Evolutionary conservation across 2,888 invertebrate species (phyloP), one percentile per base, ranked within the genome.

Genomic region (Acanthoscelides obtectus): DNA sequence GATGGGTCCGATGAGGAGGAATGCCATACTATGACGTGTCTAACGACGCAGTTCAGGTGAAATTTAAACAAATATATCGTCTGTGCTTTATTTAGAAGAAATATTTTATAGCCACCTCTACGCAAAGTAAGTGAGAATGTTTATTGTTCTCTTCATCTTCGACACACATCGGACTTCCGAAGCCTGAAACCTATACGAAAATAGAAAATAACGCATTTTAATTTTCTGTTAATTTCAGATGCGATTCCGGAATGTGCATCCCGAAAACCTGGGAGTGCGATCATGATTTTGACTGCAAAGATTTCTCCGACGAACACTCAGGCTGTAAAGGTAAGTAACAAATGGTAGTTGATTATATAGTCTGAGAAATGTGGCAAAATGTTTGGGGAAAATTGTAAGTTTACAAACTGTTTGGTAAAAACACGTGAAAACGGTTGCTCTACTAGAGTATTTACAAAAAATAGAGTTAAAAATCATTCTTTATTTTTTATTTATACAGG

Each of bases 231-330:
- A 6, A 45, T 70, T 93, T 88, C 81, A 89, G 89, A 74, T 95
- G 95, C 81, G 84, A 84, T 22, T 88, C 89, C 75, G 92, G 91
- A 0, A 86, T 88, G 21, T 96, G 96, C 80, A 89, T 96, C 69
- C 88, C 90, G 4, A 84, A 89, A 72, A 86, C 83, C 69, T 89
- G 89, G 86, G 89, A 91, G 67, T 96, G 96, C 82, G 93, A 97
- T 82, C 89, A 89, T 0, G 86, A 88, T n/a, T 85, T 86, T 67
- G 95, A 97, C 84, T 97, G 96, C 81, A 78, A 82, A 0, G 95
- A 96, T 83, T 87, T 85, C 17, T 91, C 92, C 0, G 94, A 94
- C 79, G 94, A 95, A 83, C 88, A 90, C 72, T 90, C 88, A 17
- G 85, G 87, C 75, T 90, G 90, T 75, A 83, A 4, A 12, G 1